These are phyloP conservation scores for Mus spicilegus DNA, from an alignment of 2,113 vertebrate genomes.

Conservation along the genomic window DNA sequence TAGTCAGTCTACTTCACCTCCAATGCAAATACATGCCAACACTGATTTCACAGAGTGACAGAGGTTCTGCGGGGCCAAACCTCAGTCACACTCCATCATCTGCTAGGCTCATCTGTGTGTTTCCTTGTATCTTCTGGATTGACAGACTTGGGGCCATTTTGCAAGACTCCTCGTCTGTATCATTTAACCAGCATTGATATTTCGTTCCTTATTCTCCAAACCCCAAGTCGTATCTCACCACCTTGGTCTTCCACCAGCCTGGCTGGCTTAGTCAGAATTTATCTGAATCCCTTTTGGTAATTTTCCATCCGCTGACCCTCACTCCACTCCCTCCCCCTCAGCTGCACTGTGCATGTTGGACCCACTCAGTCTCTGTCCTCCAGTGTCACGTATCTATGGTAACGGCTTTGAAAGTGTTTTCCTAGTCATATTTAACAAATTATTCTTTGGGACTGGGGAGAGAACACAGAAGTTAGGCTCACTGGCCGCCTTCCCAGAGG, in stretches of 20 bases:
- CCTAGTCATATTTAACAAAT: background rate
- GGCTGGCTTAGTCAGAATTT: background rate
- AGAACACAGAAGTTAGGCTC: background rate
- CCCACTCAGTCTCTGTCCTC: background rate
- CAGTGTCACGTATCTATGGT: background rate
- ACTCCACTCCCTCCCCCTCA: too few species aligned
- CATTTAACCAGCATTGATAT: background rate
- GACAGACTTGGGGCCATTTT: background rate
- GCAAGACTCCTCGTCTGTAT: background rate
- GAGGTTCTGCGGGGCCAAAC: background rate
- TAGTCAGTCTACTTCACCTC: background rate
- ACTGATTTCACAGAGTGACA: slow-evolving; percentile 5
- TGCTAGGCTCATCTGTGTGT: too few species aligned
- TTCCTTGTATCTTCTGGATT: background rate
- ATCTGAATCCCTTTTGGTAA: background rate
- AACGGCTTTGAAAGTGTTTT: background rate
- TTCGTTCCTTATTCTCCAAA: background rate
- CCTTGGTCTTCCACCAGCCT: background rate
- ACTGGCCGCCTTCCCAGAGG: background rate
- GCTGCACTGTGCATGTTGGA: too few species aligned
- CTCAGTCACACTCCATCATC: background rate
- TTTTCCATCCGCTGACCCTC: background rate
- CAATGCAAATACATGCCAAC: background rate
- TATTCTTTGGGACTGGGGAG: background rate
- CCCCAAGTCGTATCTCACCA: too few species aligned